Percentiles rank a stretch among this genome's conserved stretches.
Evolutionary conservation across 2,797 vertebrate species (phyloP).

Genomic region (Cynopterus sphinx): DNA sequence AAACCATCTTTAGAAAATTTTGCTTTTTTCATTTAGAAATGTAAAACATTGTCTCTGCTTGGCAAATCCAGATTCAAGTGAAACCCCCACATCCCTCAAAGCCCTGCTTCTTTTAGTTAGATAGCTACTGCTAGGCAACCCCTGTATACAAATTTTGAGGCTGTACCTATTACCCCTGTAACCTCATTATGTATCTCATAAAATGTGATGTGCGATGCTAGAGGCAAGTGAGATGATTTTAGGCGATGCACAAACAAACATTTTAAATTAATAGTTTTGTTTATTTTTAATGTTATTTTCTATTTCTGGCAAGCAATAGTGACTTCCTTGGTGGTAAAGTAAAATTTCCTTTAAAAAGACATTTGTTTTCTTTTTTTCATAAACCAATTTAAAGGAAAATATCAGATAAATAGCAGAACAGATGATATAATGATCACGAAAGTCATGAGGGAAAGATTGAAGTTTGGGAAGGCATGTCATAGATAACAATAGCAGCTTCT

Average conservation of each 20-base stretch:
- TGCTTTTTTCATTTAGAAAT: not conserved
- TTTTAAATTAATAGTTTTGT: not conserved
- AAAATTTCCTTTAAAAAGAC: constrained; percentile 23
- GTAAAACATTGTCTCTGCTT: not conserved
- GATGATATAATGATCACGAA: not conserved
- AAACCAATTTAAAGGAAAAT: not conserved
- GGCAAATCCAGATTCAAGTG: not conserved
- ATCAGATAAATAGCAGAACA: not conserved
- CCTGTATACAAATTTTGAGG: not conserved
- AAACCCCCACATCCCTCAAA: not conserved
- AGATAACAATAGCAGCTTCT: not conserved
- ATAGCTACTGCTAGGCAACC: not conserved
- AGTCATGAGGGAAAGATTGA: not conserved
- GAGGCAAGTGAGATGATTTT: not conserved
- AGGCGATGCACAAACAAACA: not conserved
- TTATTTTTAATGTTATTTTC: constrained; percentile 34
- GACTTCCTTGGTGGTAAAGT: not conserved
- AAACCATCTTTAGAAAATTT: not conserved
- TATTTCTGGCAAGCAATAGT: constrained; percentile 1
- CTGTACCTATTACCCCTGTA: not conserved
- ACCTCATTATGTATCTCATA: not conserved
- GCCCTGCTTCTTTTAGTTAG: not conserved
- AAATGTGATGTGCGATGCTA: not conserved
- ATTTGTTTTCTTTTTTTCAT: not conserved
- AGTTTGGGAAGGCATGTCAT: not conserved